phyloP scores from a whole-genome alignment of 2,888 invertebrate genomes.

The Amitus sp. region DNA sequence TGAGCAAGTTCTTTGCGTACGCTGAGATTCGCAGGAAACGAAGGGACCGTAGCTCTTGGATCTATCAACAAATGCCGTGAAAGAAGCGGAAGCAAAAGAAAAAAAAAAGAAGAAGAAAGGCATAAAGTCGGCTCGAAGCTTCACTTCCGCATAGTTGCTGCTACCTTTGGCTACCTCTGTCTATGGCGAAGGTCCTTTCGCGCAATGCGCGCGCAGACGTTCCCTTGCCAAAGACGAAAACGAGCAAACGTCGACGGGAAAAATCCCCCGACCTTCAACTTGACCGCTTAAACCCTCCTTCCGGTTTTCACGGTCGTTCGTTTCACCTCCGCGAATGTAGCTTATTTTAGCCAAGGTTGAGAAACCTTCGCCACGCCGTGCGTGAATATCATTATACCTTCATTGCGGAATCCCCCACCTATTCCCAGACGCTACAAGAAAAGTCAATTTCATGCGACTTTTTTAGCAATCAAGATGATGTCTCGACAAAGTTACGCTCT shows the following conservation, averaged over 20 bases:
- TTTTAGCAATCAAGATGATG: too few species aligned
- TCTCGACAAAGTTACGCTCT: too few species aligned
- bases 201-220: conserved; percentile 12
- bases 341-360: conserved; percentile 28
- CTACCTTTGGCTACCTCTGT: too few species aligned
- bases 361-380: conserved; percentile 19
- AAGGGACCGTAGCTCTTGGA: conserved; percentile 2
- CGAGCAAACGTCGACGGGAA: conserved; percentile 1
- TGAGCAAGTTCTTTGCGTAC: conserved; percentile 19
- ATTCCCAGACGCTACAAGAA: too few species aligned
- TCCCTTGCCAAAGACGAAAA: conserved; percentile 27
- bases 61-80: too few species aligned
- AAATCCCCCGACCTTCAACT: conserved; percentile 30
- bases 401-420: not conserved
- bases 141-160: conserved; percentile 32
- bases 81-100: conserved; percentile 13
- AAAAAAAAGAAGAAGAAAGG: conserved; percentile 3
- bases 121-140: not conserved
- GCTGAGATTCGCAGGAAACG: conserved; percentile 20
- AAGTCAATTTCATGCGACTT: too few species aligned
- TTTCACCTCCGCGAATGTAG: conserved; percentile 17
- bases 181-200: conserved; percentile 21
- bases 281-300: conserved; percentile 28
- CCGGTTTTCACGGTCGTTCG: conserved; percentile 26
- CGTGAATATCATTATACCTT: conserved; percentile 13